A percentile compares a stretch with the other conserved stretches of the same genome.
Conservation (phyloP, 2,797 vertebrate species). For the Catharus ustulatus region DNA sequence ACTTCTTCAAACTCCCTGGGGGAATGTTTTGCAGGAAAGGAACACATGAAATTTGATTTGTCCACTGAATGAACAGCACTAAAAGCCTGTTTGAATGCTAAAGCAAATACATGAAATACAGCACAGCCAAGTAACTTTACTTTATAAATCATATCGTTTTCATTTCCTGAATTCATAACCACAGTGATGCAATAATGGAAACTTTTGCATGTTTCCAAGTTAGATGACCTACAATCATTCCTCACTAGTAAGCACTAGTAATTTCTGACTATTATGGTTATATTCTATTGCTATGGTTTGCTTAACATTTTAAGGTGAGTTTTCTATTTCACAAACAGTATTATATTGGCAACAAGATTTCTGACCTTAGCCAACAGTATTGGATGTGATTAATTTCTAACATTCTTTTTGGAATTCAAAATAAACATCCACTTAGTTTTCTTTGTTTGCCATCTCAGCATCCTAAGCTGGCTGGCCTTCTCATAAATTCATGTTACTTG, state of each 20-base stretch:
- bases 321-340: not conserved
- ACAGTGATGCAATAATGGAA: constrained; percentile 62
- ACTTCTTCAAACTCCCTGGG: constrained; percentile 28
- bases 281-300: constrained; percentile 27
- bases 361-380: constrained; percentile 28
- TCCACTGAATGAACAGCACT: constrained; percentile 23
- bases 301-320: not conserved
- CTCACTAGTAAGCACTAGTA: constrained; percentile 41
- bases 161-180: constrained; percentile 63
- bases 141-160: constrained; percentile 56
- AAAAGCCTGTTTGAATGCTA: not conserved
- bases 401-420: constrained; percentile 52
- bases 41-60: constrained; percentile 33
- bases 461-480: not conserved
- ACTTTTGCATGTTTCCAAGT: constrained; percentile 58
- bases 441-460: constrained; percentile 47
- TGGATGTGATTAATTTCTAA: constrained; percentile 48
- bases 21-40: constrained; percentile 5
- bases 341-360: constrained; percentile 43
- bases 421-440: constrained; percentile 44
- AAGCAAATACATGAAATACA: constrained; percentile 23
- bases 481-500: not conserved
- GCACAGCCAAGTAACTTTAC: constrained; percentile 45
- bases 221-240: constrained; percentile 21
- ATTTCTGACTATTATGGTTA: constrained; percentile 54